Percentiles rank a stretch among this genome's conserved stretches.
These are phyloP conservation scores for Melanaphis sacchari DNA, from an alignment of 1,140 invertebrate species.

Conservation along the genomic window DNA sequence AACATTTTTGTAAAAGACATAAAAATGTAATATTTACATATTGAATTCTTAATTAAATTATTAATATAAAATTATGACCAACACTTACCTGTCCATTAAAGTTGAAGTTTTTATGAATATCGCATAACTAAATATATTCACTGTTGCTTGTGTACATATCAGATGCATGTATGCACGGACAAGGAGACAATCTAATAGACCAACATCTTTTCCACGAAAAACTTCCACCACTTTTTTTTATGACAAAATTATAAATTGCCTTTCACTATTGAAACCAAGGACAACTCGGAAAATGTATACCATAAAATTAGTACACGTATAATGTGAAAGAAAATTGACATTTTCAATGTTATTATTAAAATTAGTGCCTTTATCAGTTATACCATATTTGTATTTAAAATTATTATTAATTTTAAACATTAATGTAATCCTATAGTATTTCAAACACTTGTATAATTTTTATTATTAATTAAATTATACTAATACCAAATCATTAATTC, in stretches of 20 bases:
- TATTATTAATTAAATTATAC: background rate
- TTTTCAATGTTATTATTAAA: background rate
- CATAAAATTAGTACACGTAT: constrained; percentile 11
- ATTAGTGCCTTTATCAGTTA: background rate
- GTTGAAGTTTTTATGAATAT: background rate
- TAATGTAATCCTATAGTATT: background rate
- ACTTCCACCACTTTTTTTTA: constrained; percentile 22
- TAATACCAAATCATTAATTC: background rate
- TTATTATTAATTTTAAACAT: background rate
- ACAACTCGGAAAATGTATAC: constrained; percentile 50
- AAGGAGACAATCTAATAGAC: constrained; percentile 25
- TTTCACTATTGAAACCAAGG: constrained; percentile 47
- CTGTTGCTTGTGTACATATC: constrained; percentile 20
- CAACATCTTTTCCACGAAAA: constrained; percentile 49
- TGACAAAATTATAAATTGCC: background rate
- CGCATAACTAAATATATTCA: background rate
- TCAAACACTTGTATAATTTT: background rate
- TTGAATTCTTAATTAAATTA: background rate
- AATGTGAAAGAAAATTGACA: constrained; percentile 23
- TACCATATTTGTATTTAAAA: background rate
- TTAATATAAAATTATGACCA: background rate
- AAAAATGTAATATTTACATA: background rate
- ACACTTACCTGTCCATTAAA: constrained; percentile 49
- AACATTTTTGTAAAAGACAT: background rate
- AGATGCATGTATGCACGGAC: constrained; percentile 5